phyloP scores from a whole-genome alignment of 1,140 invertebrate genomes.

The Littorina saxatilis region DNA sequence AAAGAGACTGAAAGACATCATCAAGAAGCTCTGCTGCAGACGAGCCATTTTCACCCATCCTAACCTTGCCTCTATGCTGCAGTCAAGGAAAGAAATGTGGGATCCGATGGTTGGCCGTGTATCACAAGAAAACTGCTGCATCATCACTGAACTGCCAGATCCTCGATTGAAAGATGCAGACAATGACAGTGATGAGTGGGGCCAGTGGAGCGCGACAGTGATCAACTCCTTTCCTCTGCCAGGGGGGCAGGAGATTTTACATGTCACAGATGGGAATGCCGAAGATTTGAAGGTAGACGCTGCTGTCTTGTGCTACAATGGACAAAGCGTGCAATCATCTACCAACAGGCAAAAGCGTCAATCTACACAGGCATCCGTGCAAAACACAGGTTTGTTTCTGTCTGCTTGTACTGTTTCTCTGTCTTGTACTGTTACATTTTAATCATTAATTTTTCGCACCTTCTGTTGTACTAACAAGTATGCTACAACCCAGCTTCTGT shows the following conservation, averaged over 20 bases:
- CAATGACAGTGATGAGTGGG: neutral
- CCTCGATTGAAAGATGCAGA: neutral
- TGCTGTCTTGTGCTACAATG: neutral
- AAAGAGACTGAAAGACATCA: neutral
- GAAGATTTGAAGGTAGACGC: constrained; percentile 10
- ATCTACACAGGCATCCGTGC: no score
- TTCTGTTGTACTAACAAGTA: no score
- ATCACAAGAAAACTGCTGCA: neutral
- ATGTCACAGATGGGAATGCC: neutral
- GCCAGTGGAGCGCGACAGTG: neutral
- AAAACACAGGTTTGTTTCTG: no score
- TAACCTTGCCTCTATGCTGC: neutral
- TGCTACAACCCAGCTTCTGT: no score
- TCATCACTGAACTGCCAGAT: constrained; percentile 22
- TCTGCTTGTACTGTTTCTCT: no score
- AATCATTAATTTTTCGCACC: no score
- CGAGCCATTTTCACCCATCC: constrained; percentile 7
- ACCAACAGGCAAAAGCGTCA: neutral
- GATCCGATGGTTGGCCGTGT: neutral
- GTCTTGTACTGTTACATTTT: no score
- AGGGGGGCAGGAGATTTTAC: neutral
- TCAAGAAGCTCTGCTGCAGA: neutral
- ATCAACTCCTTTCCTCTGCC: neutral
- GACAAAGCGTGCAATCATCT: neutral
- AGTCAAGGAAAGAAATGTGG: neutral